Evolutionary conservation across 2,888 invertebrate species (phyloP).

Genomic region (Smittia aterrima): DNA sequence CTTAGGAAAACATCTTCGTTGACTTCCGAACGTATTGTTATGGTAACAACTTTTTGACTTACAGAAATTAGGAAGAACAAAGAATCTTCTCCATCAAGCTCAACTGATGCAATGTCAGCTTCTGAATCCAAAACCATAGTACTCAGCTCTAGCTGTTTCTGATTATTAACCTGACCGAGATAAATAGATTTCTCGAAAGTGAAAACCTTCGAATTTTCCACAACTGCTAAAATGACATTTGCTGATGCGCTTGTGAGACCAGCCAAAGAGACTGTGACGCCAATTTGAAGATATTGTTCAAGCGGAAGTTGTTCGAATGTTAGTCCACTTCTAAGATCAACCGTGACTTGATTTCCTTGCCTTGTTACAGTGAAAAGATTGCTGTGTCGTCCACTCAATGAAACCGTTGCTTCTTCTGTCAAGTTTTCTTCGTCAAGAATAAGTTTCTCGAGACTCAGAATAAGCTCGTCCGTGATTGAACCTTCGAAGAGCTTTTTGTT

Average conservation of each 20-base stretch:
- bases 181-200: neutral
- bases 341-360: neutral
- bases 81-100: neutral
- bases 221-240: neutral
- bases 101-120: neutral
- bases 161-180: neutral
- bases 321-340: neutral
- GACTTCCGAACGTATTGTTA: neutral
- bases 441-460: neutral
- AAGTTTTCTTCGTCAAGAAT: neutral
- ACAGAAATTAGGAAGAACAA: neutral
- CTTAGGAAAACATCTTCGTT: neutral
- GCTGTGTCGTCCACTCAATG: neutral
- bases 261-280: neutral
- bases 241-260: neutral
- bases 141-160: neutral
- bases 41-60: neutral
- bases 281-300: neutral
- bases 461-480: neutral
- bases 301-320: neutral
- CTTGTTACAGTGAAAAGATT: neutral
- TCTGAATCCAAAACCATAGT: neutral
- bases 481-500: neutral
- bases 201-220: neutral
- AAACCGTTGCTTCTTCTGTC: neutral